Base-by-base conservation (phyloP, 2,888 invertebrate genomes). In the Malachius bipustulatus region DNA sequence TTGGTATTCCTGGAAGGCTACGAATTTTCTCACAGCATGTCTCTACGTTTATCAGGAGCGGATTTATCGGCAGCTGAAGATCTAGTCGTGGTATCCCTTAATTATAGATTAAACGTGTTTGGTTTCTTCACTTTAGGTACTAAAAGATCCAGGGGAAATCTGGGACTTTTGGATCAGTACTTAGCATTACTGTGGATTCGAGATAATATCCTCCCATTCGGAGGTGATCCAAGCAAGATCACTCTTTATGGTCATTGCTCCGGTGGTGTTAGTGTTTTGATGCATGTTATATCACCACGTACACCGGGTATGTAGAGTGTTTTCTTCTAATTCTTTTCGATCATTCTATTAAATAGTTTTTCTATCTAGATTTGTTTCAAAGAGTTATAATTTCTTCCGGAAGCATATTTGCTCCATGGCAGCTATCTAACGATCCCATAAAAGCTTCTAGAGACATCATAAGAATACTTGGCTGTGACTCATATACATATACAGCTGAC, bases 121-220 rank as follows among this genome's bases (percentile, higher is more conserved):
- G 77, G 76, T 3, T 80, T 79, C 62, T 71, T 80, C 41, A 70
- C 69, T 16, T 55, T 75, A 41, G 68, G 66, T 16, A 63, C 65
- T 4, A 46, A 59, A 27, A 64, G 67, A 44, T 73, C 75, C 2
- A 73, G 82, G 1, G 90, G 91, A 0, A 93, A 93, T 60, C 74
- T 85, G 39, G 90, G 89, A 1, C 61, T 93, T 33, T 73, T 82
- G 47, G 91, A 93, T 60, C 88, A 91, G 54, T 76, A 81, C 49
- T 63, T 87, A 57, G 87, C 83, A 1, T 62, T 93, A 37, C 52
- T 76, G 29, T 83, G 84, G 84, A 67, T 82, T 2, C 71, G 75
- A 40, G 75, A 80, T 47, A 82, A 89, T 56, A 82, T 88, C 34
- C 66, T 66, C 28, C 68, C 72, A 30, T 89, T 91, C 56, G 83